Evolutionary conservation across 2,797 vertebrate species (phyloP).

Genomic region (Falco rusticolus): DNA sequence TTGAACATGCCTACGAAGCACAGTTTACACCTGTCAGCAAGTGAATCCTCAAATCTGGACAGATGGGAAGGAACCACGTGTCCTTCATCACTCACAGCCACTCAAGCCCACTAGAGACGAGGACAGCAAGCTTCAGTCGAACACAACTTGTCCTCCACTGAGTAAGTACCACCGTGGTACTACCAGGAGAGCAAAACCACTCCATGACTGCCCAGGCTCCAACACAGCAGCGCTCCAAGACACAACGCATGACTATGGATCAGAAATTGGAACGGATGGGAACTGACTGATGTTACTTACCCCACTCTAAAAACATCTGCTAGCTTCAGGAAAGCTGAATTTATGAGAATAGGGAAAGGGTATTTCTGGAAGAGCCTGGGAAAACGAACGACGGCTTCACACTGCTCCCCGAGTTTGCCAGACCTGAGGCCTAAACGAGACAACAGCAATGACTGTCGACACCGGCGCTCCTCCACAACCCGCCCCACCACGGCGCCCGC

Average conservation of each 20-base stretch:
- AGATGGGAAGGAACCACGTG: background rate
- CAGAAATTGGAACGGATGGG: accelerated
- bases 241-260: accelerated
- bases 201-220: background rate
- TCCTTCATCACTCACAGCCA: accelerated
- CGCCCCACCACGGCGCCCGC: accelerated
- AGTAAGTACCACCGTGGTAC: accelerated
- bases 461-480: background rate
- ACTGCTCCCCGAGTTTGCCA: slow-evolving; percentile 95
- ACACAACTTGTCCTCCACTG: accelerated
- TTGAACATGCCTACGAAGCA: accelerated
- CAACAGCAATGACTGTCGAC: accelerated
- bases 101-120: accelerated
- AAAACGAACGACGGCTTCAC: slow-evolving; percentile 97
- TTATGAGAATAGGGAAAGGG: slow-evolving; percentile 97
- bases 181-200: accelerated
- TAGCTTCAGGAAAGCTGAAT: slow-evolving; percentile 95
- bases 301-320: slow-evolving; percentile 97
- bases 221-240: accelerated
- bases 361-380: slow-evolving; percentile 98
- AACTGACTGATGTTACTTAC: slow-evolving; percentile 66
- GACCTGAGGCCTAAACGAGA: slow-evolving; percentile 86
- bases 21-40: too few relatives aligned
- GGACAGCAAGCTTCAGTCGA: accelerated
- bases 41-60: background rate